phyloP scores from a whole-genome alignment of 2,797 vertebrate genomes.

The Phaenicophaeus curvirostris region DNA sequence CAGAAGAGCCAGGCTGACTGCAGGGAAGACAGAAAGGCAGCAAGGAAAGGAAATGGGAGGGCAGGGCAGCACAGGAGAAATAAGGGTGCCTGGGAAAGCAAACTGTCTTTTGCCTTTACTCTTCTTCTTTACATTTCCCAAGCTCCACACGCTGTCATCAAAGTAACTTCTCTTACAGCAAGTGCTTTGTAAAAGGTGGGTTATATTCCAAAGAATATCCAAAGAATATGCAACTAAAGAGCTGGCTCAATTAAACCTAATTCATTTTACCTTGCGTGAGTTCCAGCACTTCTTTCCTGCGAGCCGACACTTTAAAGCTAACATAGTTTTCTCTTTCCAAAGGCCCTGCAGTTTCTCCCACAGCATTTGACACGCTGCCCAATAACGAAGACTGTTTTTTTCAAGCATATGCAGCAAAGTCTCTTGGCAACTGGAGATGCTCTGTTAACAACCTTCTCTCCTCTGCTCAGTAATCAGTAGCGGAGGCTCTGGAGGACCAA shows the following conservation, averaged over 20 bases:
- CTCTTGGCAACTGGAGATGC: slow-evolving; percentile 23
- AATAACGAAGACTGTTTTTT: background rate
- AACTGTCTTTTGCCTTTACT: background rate
- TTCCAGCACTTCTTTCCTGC: background rate
- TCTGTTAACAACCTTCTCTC: slow-evolving; percentile 13
- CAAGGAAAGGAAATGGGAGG: background rate
- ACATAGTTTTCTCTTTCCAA: background rate
- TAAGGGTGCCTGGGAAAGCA: background rate
- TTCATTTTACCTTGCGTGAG: background rate
- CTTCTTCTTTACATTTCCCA: slow-evolving; percentile 9
- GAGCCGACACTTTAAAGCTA: background rate
- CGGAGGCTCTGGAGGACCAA: slow-evolving; percentile 7
- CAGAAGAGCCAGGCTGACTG: background rate
- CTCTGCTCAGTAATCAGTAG: background rate
- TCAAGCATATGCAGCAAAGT: background rate
- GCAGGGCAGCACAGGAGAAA: background rate
- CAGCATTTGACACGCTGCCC: background rate
- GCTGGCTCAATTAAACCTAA: background rate
- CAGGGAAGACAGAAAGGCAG: background rate
- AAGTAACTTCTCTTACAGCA: background rate
- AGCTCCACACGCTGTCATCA: background rate
- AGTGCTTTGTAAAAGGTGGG: background rate
- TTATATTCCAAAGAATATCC: background rate
- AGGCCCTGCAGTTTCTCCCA: background rate
- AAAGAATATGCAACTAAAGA: background rate